These are phyloP conservation scores for Zoanthus gigantus DNA, from an alignment of 92 coral and sea anemone genomes.

Conservation along the genomic window DNA sequence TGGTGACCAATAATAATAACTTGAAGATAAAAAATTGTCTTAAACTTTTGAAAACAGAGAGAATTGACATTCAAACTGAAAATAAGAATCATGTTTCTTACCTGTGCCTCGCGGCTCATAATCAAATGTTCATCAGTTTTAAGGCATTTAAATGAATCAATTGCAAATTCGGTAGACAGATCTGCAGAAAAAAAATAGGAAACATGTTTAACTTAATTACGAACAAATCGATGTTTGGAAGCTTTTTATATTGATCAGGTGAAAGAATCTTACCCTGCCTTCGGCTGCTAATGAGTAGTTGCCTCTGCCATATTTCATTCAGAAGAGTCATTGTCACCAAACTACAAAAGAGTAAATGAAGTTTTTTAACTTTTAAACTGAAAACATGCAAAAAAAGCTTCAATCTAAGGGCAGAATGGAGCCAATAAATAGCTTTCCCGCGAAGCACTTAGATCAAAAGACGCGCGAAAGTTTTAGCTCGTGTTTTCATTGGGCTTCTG, in stretches of 20 bases:
- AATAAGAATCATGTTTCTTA: neutral
- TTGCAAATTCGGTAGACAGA: slow-evolving; percentile 83
- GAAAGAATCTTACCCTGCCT: slow-evolving; percentile 61
- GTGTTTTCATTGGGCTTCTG: slow-evolving; percentile 62
- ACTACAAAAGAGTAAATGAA: no score
- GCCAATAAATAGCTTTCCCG: slow-evolving; percentile 64
- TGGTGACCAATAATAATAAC: no score
- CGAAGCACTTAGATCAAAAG: slow-evolving; percentile 69
- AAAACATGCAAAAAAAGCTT: neutral
- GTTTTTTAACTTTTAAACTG: neutral
- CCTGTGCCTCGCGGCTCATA: slow-evolving; percentile 73
- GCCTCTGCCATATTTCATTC: slow-evolving; percentile 72
- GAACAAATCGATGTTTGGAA: neutral
- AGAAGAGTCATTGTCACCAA: slow-evolving; percentile 47
- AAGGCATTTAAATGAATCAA: slow-evolving; percentile 81
- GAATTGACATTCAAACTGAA: no score
- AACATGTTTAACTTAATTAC: neutral
- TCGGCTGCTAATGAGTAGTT: slow-evolving; percentile 58
- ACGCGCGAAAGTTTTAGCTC: slow-evolving; percentile 74
- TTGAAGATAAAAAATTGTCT: no score
- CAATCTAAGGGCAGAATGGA: neutral
- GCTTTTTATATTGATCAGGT: neutral
- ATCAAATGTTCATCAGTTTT: slow-evolving; percentile 86
- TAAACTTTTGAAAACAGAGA: no score
- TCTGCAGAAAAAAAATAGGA: slow-evolving; percentile 48